These are phyloP conservation scores for Papilio gigon DNA, from an alignment of 2,888 invertebrate genomes.

Conservation along the genomic window DNA sequence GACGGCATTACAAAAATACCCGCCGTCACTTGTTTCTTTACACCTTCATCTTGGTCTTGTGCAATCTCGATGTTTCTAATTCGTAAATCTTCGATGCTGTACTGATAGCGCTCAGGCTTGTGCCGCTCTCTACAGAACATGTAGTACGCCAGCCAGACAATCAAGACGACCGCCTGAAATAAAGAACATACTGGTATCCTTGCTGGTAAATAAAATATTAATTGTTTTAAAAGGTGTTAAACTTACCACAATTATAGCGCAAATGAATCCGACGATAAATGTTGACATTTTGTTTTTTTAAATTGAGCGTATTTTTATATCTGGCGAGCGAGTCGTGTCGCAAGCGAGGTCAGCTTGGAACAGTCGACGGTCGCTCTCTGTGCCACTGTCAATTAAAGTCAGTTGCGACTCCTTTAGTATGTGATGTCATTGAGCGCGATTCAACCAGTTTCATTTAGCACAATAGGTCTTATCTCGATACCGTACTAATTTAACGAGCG, in stretches of 20 bases:
- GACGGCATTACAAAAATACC: conserved; percentile 71
- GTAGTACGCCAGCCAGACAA: conserved; percentile 72
- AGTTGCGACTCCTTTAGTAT: conserved; percentile 62
- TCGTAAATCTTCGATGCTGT: conserved; percentile 65
- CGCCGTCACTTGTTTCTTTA: conserved; percentile 58
- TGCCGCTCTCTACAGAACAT: conserved; percentile 74
- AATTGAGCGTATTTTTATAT: conserved; percentile 43
- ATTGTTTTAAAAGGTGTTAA: conserved; percentile 1
- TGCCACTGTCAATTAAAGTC: conserved; percentile 71
- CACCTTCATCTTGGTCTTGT: conserved; percentile 54
- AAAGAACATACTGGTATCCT: not conserved
- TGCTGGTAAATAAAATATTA: not conserved
- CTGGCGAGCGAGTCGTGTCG: conserved; percentile 59
- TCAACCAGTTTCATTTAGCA: conserved; percentile 59
- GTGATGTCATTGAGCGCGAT: conserved; percentile 73
- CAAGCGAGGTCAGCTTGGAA: conserved; percentile 65
- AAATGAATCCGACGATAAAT: conserved; percentile 68
- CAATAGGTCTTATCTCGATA: conserved; percentile 53
- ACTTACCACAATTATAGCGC: conserved; percentile 73
- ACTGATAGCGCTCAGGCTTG: conserved; percentile 65
- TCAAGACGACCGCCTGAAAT: conserved; percentile 66
- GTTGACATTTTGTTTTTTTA: conserved; percentile 61
- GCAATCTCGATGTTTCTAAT: conserved; percentile 58
- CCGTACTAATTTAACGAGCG: conserved; percentile 11
- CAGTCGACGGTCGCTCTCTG: conserved; percentile 60